Base-by-base conservation (phyloP, 2,113 vertebrate genomes). In the Ahaetulla prasina region DNA sequence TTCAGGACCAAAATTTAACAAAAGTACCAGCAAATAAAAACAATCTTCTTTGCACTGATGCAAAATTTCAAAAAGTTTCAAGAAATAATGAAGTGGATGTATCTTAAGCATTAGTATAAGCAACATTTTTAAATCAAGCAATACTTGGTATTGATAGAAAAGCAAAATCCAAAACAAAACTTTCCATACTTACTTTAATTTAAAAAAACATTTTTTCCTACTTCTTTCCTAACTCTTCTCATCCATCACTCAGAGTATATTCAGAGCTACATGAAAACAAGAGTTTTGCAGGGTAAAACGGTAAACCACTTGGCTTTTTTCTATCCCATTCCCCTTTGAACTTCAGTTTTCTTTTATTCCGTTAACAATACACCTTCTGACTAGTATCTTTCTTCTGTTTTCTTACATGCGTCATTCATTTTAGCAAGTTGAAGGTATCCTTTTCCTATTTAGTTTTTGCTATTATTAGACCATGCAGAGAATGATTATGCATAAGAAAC, bases 1-100 rank as follows among this genome's bases (percentile, higher is more conserved):
- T 92, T 90, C 96, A 96, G 94, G 96, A 96, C 97, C 97, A 90
- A 0, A 30, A 80, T 3, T 22, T 22, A 80, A 80, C 16, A 39
- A 43, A 57, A 39, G 4, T 55, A 88, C 20, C 8, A 11, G 16
- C 80, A 10, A 23, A 4, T 35, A 35, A 35, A 74, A 14, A 10
- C 22, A 57, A 39, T 50, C n/a, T 25, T 47, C 49, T 45, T 74
- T 50, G 53, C 49, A 50, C 35, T 80, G 6, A 55, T 53, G 68
- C 39, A 23, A 27, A 84, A 49, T 25, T 30, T 47, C 43, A 20
- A 27, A 5, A 47, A 57, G 52, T 50, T 23, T 49, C 23, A 23
- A 22, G 47, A 47, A 52, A n/a, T 43, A 35, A 74, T 39, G 54
- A n/a, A 74, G 30, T 35, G 0, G 5, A n/a, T 23, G n/a, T 14